Evolutionary conservation across 2,113 vertebrate genomes (phyloP).

Genomic region (Mastomys natalensis): DNA sequence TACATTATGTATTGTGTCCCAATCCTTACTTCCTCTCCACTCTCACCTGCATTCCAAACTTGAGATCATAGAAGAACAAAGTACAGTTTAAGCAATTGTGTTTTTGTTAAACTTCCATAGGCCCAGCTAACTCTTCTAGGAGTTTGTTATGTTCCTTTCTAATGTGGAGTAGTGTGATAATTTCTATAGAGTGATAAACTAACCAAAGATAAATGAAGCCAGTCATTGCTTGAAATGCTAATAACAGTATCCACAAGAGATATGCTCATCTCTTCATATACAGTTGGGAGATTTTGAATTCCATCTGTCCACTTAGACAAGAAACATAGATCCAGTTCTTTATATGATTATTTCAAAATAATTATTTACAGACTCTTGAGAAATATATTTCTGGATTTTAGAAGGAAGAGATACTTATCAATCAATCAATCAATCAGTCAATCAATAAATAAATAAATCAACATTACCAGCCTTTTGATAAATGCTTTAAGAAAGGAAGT

Average conservation of each 20-base stretch:
- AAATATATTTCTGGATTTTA: not conserved
- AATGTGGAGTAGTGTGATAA: not conserved
- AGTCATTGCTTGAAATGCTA: not conserved
- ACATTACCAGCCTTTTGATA: not conserved
- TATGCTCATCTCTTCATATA: not conserved
- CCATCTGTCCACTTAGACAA: not conserved
- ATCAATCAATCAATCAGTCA: not conserved
- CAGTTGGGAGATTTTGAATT: not conserved
- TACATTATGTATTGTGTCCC: not conserved
- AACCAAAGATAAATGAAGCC: not conserved
- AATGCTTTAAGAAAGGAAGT: constrained; percentile 3
- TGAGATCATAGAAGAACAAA: not conserved
- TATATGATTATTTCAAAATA: not conserved
- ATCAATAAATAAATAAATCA: not conserved
- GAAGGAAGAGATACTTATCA: not conserved
- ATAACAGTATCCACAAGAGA: not conserved
- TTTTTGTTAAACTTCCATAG: constrained; percentile 41
- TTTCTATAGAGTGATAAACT: not conserved
- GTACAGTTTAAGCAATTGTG: not conserved
- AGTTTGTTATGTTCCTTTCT: not conserved
- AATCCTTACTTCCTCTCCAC: fast-evolving
- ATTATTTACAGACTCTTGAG: not conserved
- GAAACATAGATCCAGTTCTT: not conserved
- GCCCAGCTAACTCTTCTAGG: not conserved
- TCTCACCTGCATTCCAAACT: not conserved